These are phyloP conservation scores for Nomada fabriciana DNA, from an alignment of 2,888 invertebrate genomes.

Conservation along the genomic window DNA sequence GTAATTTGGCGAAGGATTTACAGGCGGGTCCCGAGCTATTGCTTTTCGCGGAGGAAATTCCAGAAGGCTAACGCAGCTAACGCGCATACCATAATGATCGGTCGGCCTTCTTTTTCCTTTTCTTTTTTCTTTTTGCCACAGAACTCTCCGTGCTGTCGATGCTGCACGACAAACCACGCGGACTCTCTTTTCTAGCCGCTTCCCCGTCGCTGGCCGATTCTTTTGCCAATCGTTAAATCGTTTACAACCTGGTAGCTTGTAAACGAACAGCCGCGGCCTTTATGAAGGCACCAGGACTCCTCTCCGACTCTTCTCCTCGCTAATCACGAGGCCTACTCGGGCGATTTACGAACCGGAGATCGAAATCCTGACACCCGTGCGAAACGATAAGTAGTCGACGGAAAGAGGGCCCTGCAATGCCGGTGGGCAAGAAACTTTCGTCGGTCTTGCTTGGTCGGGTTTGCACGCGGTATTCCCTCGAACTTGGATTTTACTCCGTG, in stretches of 20 bases:
- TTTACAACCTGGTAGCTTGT: constrained; percentile 72
- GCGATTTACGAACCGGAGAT: constrained; percentile 57
- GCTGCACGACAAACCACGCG: constrained; percentile 56
- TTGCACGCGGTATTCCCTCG: not conserved
- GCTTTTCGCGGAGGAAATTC: constrained; percentile 77
- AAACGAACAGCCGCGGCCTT: constrained; percentile 56
- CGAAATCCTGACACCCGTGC: constrained; percentile 56
- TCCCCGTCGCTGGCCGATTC: constrained; percentile 53
- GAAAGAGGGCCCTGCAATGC: not conserved
- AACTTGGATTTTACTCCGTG: constrained; percentile 8
- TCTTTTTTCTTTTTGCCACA: constrained; percentile 52
- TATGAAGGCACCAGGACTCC: not conserved
- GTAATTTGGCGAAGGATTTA: constrained; percentile 68
- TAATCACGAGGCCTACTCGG: constrained; percentile 43
- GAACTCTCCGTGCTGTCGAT: constrained; percentile 57
- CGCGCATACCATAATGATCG: constrained; percentile 74
- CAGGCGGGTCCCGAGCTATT: constrained; percentile 65
- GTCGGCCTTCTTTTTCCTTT: constrained; percentile 8
- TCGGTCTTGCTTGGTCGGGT: constrained; percentile 31
- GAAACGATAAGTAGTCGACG: constrained; percentile 38
- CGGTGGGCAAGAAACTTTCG: constrained; percentile 13
- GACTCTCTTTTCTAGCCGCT: constrained; percentile 1
- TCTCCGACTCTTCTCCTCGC: constrained; percentile 25
- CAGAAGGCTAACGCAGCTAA: constrained; percentile 66
- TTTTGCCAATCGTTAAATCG: constrained; percentile 74